These are phyloP conservation scores for Emydura subglobosa DNA, from an alignment of 2,113 vertebrate species.

Conservation along the genomic window DNA sequence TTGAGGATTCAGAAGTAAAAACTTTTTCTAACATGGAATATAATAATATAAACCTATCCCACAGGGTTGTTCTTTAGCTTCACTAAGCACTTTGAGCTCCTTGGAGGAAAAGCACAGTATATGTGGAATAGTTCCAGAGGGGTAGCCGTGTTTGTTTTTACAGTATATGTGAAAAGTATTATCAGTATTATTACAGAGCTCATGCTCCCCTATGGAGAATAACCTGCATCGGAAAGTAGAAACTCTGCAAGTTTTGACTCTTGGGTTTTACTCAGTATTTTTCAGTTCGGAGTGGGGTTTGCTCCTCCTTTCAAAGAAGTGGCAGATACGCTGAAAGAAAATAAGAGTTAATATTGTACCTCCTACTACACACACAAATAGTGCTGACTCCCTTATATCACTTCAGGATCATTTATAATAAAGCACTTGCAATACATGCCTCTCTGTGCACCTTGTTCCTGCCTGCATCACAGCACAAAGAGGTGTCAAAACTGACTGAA, in stretches of 20 bases:
- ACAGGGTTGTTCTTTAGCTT: not conserved
- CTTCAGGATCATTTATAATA: not conserved
- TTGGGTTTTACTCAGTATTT: not conserved
- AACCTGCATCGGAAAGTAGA: accelerated
- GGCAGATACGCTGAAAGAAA: not conserved
- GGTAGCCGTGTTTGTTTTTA: too few relatives aligned
- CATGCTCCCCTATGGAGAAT: not conserved
- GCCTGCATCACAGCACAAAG: accelerated
- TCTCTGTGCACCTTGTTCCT: not conserved
- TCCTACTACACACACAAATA: not conserved
- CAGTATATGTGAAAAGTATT: not conserved
- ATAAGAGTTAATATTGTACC: not conserved
- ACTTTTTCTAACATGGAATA: not conserved
- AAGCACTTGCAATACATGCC: not conserved
- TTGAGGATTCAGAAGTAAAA: not conserved
- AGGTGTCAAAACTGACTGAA: not conserved
- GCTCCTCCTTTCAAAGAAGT: not conserved
- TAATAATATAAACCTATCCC: not conserved
- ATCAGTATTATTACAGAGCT: not conserved
- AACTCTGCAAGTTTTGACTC: not conserved
- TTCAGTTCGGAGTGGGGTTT: not conserved
- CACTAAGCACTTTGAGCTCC: not conserved
- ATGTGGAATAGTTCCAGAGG: not conserved
- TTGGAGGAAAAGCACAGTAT: not conserved
- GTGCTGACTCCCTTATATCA: not conserved